Evolutionary conservation across 2,113 vertebrate genomes (phyloP).

Genomic region (Monarcha castaneiventris): DNA sequence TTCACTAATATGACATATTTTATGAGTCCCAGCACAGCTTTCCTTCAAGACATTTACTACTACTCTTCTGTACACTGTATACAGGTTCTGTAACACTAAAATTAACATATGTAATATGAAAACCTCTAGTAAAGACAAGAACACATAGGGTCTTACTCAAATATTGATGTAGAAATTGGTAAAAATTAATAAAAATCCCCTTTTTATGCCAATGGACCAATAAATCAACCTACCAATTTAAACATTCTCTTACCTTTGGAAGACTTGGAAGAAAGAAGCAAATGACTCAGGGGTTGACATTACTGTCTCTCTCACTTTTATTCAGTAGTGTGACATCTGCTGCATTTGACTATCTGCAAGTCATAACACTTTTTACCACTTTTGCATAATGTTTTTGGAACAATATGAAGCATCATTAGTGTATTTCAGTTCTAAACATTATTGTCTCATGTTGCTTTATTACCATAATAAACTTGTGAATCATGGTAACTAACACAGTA

Average conservation of each 20-base stretch:
- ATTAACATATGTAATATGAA: neutral
- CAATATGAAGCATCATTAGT: slow-evolving; percentile 62
- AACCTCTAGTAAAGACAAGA: neutral
- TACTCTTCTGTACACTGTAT: neutral
- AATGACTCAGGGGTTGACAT: neutral
- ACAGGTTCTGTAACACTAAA: neutral
- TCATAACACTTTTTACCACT: slow-evolving; percentile 54
- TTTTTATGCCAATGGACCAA: neutral
- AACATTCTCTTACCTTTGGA: neutral
- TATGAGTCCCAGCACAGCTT: neutral
- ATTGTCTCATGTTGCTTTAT: slow-evolving; percentile 76
- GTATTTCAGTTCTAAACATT: slow-evolving; percentile 54
- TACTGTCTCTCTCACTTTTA: neutral
- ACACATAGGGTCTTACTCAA: neutral
- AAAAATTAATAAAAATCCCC: neutral
- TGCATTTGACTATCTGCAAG: slow-evolving; percentile 13
- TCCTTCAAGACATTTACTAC: neutral
- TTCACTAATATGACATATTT: neutral
- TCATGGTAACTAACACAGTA: slow-evolving; percentile 72
- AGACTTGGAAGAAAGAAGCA: neutral
- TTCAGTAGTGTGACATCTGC: slow-evolving; percentile 42
- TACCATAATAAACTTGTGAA: slow-evolving; percentile 77
- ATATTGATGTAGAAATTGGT: neutral
- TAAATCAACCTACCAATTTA: neutral
- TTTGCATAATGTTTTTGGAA: slow-evolving; percentile 63